Evolutionary conservation across 2,113 vertebrate species (phyloP), one percentile per base, ranked within the genome.

Genomic region (Chinchilla lanigera): DNA sequence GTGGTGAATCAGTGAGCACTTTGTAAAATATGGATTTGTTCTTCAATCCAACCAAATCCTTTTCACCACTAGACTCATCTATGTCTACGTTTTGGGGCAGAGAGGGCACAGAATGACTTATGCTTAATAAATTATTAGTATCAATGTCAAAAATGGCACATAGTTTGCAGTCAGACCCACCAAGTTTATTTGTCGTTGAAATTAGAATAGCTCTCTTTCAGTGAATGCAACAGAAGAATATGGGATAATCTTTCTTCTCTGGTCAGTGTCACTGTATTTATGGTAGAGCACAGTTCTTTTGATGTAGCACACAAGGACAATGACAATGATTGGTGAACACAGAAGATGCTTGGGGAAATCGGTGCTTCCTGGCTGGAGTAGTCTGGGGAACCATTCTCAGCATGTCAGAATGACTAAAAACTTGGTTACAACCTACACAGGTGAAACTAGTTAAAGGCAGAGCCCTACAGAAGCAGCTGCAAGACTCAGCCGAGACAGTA

Each of bases 401-500:
- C n/a, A n/a, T 44, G 47, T 60, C 7, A 87, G 35, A 41, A 93
- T 83, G 60, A 8, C 30, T 41, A 35, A 54, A 41, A 65, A 10
- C 0, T n/a, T 0, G 3, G 5, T 30, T 28, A 50, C 14, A 30
- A 1, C 19, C 13, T 81, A 35, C 52, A 30, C 12, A 63, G 54
- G 33, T 24, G 38, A 52, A 52, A n/a, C 1, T 44, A 13, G 8
- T 73, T 82, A 86, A 69, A 61, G 47, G 16, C 3, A 20, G 30
- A 75, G 6, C 33, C 11, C 6, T 78, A 17, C 5, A 8, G 50
- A 20, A 86, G 17, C 20, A 90, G 56, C 11, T n/a, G 28, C 41
- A 38, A n/a, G 6, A 14, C 2, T 83, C 24, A 61, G 22, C 17
- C 75, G 38, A 30, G 56, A 17, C 5, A 13, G 12, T 1, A 14